These are phyloP conservation scores for Actenoides lindsayi DNA, from an alignment of 2,113 vertebrate genomes.

Conservation along the genomic window DNA sequence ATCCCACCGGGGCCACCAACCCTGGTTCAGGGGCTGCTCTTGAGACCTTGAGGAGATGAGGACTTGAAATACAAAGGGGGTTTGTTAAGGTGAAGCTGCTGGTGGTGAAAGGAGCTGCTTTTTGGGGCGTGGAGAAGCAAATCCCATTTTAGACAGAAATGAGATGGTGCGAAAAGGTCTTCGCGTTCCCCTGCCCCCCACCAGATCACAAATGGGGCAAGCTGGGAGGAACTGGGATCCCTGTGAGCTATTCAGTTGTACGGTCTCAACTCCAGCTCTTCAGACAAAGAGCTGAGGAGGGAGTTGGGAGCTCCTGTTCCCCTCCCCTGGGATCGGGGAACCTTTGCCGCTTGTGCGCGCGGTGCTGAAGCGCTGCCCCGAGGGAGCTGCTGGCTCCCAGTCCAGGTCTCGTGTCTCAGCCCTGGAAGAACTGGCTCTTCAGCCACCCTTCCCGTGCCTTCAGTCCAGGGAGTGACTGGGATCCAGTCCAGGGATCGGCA, in stretches of 20 bases:
- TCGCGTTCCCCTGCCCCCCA: neutral
- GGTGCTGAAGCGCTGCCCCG: neutral
- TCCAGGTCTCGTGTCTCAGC: neutral
- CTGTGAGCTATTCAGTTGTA: neutral
- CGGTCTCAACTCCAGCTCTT: neutral
- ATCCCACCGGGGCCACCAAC: fast-evolving
- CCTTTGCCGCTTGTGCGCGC: neutral
- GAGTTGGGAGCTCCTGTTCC: neutral
- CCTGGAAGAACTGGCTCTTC: neutral
- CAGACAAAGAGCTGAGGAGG: neutral
- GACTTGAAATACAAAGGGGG: neutral
- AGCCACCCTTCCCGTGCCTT: neutral
- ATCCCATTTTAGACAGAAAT: neutral
- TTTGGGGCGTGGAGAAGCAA: fast-evolving
- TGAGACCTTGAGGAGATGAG: neutral
- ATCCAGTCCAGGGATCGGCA: neutral
- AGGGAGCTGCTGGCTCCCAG: neutral
- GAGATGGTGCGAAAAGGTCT: neutral
- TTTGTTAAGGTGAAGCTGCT: neutral
- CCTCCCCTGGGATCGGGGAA: neutral
- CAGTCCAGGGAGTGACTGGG: too few species aligned
- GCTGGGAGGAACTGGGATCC: neutral
- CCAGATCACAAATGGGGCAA: neutral
- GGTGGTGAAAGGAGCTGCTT: neutral
- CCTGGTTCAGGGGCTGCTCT: neutral